Evolutionary conservation across 2,113 vertebrate species (phyloP), one percentile per base, ranked within the genome.

Genomic region (Epinephelus cyanopodus): DNA sequence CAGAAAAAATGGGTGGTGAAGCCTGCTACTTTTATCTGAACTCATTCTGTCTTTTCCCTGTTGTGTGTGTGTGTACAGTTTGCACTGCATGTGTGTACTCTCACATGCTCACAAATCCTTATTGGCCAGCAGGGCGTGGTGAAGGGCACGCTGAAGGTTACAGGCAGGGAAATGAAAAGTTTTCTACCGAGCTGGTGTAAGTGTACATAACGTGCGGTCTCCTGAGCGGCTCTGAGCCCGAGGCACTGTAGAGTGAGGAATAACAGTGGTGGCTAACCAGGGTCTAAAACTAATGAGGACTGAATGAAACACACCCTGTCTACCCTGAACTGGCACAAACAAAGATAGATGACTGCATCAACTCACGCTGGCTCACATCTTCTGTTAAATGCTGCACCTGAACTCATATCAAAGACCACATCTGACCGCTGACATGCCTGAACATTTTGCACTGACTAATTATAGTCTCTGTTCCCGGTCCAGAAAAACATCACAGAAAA

Each of bases 1-100:
- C 48, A 60, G 65, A 57, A 57, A 18, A 78, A 74, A 29, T 12
- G 15, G 21, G 21, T 25, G 10, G 71, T 53, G 11, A 17, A 64
- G 52, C 45, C 58, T 73, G 61, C 78, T 77, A 75, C 84, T 62
- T 72, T 79, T 57, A 79, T 66, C 75, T 53, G 7, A 45, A 69
- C 52, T 66, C 50, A 33, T 21, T 67, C 25, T 57, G 17, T 73
- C 6, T 74, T 80, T 62, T 57, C 15, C 67, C 33, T 72, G 72
- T 61, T 76, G 25, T 72, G 25, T 72, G 60, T 72, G 60, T 85
- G 67, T 79, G 64, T 52, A 79, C 77, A 70, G 17, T 81, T 27
- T 33, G 18, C 53, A 68, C 68, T 74, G 64, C 66, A 79, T 73
- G 33, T 81, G 85, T 81, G 73, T 63, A 57, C 68, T 75, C 85